Conservation (phyloP, 2,113 vertebrate genomes). For the Trematocara variabile region DNA sequence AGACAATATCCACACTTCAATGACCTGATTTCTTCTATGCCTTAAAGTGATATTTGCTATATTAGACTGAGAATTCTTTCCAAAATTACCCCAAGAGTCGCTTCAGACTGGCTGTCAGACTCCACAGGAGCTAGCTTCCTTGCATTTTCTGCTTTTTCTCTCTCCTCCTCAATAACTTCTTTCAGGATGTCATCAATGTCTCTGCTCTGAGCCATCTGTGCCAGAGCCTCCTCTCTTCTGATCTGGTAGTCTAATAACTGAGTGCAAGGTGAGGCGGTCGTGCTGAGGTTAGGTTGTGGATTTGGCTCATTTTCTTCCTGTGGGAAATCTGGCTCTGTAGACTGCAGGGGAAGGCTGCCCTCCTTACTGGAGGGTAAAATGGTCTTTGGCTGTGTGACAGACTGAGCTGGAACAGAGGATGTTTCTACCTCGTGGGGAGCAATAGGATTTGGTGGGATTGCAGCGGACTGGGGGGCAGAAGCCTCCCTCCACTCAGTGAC, state of each 20-base stretch:
- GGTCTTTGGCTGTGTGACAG: background rate
- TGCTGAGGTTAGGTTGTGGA: slow-evolving; percentile 36
- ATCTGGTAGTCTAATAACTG: slow-evolving; percentile 43
- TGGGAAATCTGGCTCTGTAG: slow-evolving; percentile 9
- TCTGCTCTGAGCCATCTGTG: background rate
- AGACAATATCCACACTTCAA: background rate
- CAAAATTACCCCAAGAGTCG: slow-evolving; percentile 37
- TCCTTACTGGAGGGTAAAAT: background rate
- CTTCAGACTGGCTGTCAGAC: slow-evolving; percentile 1
- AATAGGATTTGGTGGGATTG: slow-evolving; percentile 18
- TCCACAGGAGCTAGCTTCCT: background rate
- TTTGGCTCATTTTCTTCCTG: slow-evolving; percentile 37
- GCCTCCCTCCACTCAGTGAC: slow-evolving; percentile 60
- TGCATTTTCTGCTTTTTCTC: slow-evolving; percentile 30
- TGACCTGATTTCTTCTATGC: background rate
- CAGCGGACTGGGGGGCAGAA: slow-evolving; percentile 38
- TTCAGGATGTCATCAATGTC: slow-evolving; percentile 64
- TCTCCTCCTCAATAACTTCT: slow-evolving; percentile 58
- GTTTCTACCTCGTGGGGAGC: slow-evolving; percentile 28
- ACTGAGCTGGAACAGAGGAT: background rate
- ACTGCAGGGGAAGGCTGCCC: background rate
- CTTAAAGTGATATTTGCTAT: background rate
- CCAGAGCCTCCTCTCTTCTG: slow-evolving; percentile 25
- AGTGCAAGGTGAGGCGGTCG: background rate
- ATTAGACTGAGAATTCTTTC: background rate